These are phyloP conservation scores for Prosopocoilus inquinatus DNA, from an alignment of 2,888 invertebrate genomes.

Conservation along the genomic window DNA sequence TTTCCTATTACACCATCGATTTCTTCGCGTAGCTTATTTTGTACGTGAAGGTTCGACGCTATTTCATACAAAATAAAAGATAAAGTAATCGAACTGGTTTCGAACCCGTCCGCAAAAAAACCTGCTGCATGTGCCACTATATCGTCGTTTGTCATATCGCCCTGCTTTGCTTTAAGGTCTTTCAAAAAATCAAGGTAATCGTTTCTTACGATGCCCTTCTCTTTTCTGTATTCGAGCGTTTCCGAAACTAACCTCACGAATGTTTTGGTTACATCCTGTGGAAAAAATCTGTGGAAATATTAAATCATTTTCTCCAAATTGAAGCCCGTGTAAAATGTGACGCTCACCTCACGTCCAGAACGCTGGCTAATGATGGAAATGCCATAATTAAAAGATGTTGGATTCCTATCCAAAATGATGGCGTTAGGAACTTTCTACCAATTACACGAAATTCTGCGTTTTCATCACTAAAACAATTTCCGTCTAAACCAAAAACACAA, in stretches of 20 bases:
- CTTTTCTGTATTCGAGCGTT: constrained; percentile 43
- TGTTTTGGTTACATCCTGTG: constrained; percentile 35
- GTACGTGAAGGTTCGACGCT: constrained; percentile 51
- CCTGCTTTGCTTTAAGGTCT: constrained; percentile 38
- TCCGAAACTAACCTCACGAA: constrained; percentile 39
- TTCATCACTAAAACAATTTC: constrained; percentile 39
- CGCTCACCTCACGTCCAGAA: neutral
- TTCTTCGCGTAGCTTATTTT: constrained; percentile 54
- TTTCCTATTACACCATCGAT: constrained; percentile 51
- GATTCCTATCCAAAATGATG: constrained; percentile 16
- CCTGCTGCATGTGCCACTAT: constrained; percentile 44
- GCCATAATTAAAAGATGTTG: neutral
- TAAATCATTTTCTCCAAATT: neutral
- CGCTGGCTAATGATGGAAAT: neutral
- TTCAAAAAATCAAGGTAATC: constrained; percentile 47
- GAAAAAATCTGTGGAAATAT: constrained; percentile 22
- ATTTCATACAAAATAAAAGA: constrained; percentile 47
- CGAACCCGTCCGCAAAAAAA: constrained; percentile 52
- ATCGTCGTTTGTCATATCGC: constrained; percentile 28
- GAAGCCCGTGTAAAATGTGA: too few relatives aligned
- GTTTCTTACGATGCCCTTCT: constrained; percentile 43
- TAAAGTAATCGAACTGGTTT: constrained; percentile 50
- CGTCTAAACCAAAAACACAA: constrained; percentile 46
- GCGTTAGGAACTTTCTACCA: constrained; percentile 38
- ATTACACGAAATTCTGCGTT: constrained; percentile 35